These are phyloP conservation scores for Vidua chalybeata DNA, from an alignment of 2,113 vertebrate genomes.

Conservation along the genomic window DNA sequence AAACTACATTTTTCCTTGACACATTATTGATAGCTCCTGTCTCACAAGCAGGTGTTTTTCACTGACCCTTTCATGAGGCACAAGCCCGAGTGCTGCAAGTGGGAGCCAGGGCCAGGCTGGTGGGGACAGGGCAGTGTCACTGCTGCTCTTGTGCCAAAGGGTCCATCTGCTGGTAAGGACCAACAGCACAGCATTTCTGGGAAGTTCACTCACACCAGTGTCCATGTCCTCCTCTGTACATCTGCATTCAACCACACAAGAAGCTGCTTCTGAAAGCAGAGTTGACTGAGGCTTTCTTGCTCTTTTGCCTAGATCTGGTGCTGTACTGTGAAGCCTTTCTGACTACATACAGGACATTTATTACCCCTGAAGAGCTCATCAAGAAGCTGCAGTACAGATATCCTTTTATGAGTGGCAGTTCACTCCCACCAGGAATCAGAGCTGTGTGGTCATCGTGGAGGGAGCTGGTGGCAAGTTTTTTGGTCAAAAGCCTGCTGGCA, in stretches of 20 bases:
- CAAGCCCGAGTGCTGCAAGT: not conserved
- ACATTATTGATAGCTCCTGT: not conserved
- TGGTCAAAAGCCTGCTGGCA: not conserved
- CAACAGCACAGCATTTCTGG: not conserved
- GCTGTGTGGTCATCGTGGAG: accelerated
- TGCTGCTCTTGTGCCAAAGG: not conserved
- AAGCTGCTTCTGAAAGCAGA: not conserved
- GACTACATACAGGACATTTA: constrained; percentile 97
- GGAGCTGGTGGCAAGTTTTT: not conserved
- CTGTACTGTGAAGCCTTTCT: constrained; percentile 98
- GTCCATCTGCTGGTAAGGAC: constrained; percentile 50
- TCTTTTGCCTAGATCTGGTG: constrained; percentile 84
- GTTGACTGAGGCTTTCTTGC: not conserved
- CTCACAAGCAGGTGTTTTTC: not conserved
- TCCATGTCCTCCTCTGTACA: not conserved
- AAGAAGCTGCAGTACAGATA: constrained; percentile 99
- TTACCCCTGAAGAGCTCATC: constrained; percentile 95
- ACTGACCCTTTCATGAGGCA: not conserved
- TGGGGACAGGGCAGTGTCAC: not conserved
- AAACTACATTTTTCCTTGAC: not conserved
- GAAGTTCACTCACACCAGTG: not conserved
- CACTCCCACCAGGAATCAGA: not conserved
- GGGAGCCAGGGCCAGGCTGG: not conserved
- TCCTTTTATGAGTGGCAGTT: constrained; percentile 76
- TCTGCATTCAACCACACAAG: not conserved